phyloP scores from a whole-genome alignment of 2,888 invertebrate genomes.

The Melipona bicolor region DNA sequence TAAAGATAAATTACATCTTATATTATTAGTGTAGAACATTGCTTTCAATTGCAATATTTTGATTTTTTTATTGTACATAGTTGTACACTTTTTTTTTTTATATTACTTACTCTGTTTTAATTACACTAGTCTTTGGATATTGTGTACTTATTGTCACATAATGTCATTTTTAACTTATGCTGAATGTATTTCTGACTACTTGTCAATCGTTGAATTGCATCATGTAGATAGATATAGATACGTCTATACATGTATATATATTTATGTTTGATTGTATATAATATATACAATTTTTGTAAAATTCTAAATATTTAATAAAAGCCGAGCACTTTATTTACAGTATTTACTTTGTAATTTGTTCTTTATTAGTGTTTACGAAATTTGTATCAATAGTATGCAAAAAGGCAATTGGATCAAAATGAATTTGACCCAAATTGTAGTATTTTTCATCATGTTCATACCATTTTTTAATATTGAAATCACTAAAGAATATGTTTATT shows the following conservation, averaged over 20 bases:
- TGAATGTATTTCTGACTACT: background rate
- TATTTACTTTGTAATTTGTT: slow-evolving; percentile 33
- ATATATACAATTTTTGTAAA: slow-evolving; percentile 6
- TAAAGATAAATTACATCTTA: background rate
- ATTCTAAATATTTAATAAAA: slow-evolving; percentile 36
- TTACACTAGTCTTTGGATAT: no score
- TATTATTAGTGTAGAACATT: background rate
- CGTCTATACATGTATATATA: background rate
- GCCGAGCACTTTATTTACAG: background rate
- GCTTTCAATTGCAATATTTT: no score
- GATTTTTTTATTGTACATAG: no score
- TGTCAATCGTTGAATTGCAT: background rate
- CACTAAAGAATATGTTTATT: slow-evolving; percentile 93
- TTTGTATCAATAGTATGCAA: slow-evolving; percentile 84
- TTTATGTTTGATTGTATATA: slow-evolving; percentile 22
- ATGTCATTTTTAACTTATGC: background rate
- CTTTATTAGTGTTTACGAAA: slow-evolving; percentile 8
- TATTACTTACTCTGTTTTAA: background rate
- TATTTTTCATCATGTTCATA: slow-evolving; percentile 85
- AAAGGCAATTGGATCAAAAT: slow-evolving; percentile 86
- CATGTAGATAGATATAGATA: background rate
- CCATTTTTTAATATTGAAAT: slow-evolving; percentile 90
- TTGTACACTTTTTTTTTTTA: no score
- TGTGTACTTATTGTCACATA: no score
- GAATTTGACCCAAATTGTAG: slow-evolving; percentile 84